Percentiles rank a stretch among this genome's conserved stretches.
phyloP scores from a whole-genome alignment of 2,888 invertebrate species.

The Enchytraeus crypticus region DNA sequence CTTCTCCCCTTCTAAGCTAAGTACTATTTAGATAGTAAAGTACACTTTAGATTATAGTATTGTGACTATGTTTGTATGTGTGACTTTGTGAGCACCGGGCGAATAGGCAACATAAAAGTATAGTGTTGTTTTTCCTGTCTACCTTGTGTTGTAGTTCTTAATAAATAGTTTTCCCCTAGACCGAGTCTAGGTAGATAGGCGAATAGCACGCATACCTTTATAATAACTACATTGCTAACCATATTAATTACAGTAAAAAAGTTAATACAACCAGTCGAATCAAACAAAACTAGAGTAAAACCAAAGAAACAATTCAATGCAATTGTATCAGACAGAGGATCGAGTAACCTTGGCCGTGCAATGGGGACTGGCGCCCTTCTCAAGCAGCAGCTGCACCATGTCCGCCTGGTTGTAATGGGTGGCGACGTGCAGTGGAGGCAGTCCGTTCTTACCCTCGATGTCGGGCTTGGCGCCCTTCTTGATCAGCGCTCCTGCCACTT shows the following conservation, averaged over 20 bases:
- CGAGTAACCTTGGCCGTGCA: constrained; percentile 85
- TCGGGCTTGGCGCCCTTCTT: constrained; percentile 92
- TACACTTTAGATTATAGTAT: no score
- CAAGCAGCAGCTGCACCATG: constrained; percentile 72
- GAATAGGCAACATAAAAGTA: no score
- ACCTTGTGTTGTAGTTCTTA: no score
- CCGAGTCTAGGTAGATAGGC: no score
- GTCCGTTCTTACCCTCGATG: constrained; percentile 83
- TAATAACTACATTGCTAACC: constrained; percentile 9
- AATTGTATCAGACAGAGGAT: background rate
- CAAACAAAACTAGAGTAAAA: background rate
- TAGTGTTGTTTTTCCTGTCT: no score
- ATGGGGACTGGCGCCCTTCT: constrained; percentile 89
- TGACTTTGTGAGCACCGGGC: no score
- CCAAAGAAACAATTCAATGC: background rate
- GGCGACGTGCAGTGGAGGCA: constrained; percentile 93
- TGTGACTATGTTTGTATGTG: no score
- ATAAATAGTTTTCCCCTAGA: no score
- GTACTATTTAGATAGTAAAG: no score
- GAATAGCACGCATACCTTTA: no score
- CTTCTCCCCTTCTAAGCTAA: no score
- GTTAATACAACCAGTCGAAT: background rate
- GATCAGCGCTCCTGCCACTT: constrained; percentile 75
- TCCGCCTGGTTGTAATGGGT: constrained; percentile 93
- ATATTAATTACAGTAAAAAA: background rate